Percentiles rank a stretch among this genome's conserved stretches.
Conservation (phyloP, 1,140 invertebrate species). For the Hetaerina americana region DNA sequence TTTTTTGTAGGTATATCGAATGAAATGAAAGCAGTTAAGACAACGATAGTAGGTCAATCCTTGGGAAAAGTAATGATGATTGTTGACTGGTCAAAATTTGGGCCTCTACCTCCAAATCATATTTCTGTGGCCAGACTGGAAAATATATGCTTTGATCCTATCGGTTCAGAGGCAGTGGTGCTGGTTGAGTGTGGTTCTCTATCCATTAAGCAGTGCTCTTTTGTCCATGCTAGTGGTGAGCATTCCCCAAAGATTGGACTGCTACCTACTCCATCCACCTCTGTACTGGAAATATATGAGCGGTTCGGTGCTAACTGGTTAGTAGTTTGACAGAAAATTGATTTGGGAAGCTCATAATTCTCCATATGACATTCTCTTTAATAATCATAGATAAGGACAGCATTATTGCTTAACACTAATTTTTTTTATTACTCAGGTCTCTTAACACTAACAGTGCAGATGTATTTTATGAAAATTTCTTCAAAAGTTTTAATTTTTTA, state of each 20-base stretch:
- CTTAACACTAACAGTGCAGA: not conserved
- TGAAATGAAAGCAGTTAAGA: too few species aligned
- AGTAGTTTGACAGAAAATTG: not conserved
- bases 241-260: not conserved
- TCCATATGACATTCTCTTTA: not conserved
- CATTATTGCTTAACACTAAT: not conserved
- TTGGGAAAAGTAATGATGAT: not conserved
- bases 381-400: not conserved
- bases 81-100: not conserved
- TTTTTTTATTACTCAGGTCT: not conserved
- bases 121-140: not conserved
- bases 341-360: not conserved
- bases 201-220: not conserved
- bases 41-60: not conserved
- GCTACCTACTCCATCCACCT: not conserved
- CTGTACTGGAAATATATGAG: not conserved
- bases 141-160: not conserved
- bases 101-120: not conserved
- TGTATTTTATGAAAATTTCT: not conserved
- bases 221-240: not conserved
- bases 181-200: not conserved
- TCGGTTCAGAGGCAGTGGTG: not conserved
- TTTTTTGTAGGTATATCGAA: too few species aligned
- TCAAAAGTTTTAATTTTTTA: too few species aligned
- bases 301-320: not conserved